Base-by-base conservation (phyloP, 1,140 invertebrate genomes). In the Brachionus manjavacas region DNA sequence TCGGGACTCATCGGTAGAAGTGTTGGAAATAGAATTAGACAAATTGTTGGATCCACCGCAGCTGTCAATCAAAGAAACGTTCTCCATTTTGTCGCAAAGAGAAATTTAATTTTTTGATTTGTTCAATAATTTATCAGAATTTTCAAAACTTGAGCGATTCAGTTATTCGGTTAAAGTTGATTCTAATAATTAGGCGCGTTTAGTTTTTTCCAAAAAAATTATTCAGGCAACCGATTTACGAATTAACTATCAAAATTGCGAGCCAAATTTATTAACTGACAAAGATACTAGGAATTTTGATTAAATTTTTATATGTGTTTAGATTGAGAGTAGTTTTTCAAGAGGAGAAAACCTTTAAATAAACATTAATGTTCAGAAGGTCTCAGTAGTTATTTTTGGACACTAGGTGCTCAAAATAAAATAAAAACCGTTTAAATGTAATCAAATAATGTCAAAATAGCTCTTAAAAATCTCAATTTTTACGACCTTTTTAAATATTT, bases 1-100 rank as follows among this genome's bases (percentile, higher is more conserved):
- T 91, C 97, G 97, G 7, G 23, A 43, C 39, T 81, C 79, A 11
- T 81, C 64, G 11, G 64, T 81, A 16, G 72, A 76, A 6, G 72
- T 76, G 1, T 76, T 49, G 12, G 72, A 76, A 9, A 76, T 76
- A 4, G 72, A 76, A 49, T 76, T 76, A 1, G 72, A 76, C 41
- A 76, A 49, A 35, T 76, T 46, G 25, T 76, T 76, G 11, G 72
- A 76, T 25, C 43, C 43, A 11, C 72, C 72, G 25, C 72, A 76
- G n/a, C 72, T 76, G n/a, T 76, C 72, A 14, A 76, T 76, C 23
- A 76, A n/a, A 9, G 72, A 76, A 35, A 46, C 11, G n/a, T 76
- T 76, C 25, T 76, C 72, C 72, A 76, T 76, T 76, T 76, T 76
- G 3, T 25, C 20, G 31, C 16, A 25, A 25, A 76, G 0, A 76